Percentiles rank a stretch among this genome's conserved stretches.
Evolutionary conservation across 1,140 invertebrate genomes (phyloP).

Genomic region (Tyrophagus putrescentiae): DNA sequence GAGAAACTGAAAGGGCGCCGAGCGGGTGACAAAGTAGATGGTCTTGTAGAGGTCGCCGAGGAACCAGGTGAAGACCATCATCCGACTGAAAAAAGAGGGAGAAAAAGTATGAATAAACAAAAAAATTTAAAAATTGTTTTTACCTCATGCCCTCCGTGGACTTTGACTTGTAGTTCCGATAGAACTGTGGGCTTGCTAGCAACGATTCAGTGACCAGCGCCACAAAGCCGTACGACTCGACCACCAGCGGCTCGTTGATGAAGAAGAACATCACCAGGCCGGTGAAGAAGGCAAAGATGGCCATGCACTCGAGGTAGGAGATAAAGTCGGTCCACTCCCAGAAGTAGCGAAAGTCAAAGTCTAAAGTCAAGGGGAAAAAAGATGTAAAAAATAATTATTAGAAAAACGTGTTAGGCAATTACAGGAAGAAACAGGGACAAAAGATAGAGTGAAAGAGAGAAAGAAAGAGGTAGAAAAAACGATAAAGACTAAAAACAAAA

Average conservation of each 20-base stretch:
- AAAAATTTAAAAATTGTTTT: slow-evolving; percentile 21
- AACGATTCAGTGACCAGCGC: slow-evolving; percentile 92
- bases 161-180: slow-evolving; percentile 70
- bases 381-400: neutral
- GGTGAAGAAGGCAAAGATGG: slow-evolving; percentile 62
- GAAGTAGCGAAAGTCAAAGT: slow-evolving; percentile 55
- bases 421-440: slow-evolving; percentile 28
- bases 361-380: slow-evolving; percentile 37
- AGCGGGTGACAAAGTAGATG: slow-evolving; percentile 74
- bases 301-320: slow-evolving; percentile 84
- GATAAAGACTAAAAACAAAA: neutral
- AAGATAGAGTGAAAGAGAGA: neutral
- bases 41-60: slow-evolving; percentile 88
- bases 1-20: slow-evolving; percentile 85
- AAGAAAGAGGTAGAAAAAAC: neutral
- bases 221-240: slow-evolving; percentile 77
- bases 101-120: slow-evolving; percentile 1
- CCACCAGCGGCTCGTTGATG: slow-evolving; percentile 58
- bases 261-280: slow-evolving; percentile 75
- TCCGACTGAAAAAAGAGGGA: slow-evolving; percentile 37
- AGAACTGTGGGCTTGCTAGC: slow-evolving; percentile 80
- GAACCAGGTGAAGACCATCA: slow-evolving; percentile 95
- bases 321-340: slow-evolving; percentile 99
- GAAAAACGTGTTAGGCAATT: slow-evolving; percentile 12
- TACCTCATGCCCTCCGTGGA: slow-evolving; percentile 95